Base-by-base conservation (phyloP, 2,888 invertebrate genomes). In the Phrixothrix hirtus region DNA sequence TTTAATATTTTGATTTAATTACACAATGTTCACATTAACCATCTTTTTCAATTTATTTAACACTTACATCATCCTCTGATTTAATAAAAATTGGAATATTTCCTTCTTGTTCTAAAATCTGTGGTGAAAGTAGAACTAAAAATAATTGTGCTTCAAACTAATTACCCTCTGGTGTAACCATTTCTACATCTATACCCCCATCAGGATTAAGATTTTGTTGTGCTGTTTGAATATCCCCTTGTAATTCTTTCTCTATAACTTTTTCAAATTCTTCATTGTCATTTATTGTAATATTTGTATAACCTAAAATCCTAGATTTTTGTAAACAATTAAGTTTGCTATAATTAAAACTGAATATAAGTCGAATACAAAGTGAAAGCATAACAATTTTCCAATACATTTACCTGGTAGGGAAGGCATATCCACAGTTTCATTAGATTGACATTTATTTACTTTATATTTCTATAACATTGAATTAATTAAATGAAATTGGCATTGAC, bases 141-240 rank as follows among this genome's bases (percentile, higher is more conserved):
- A 27, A 14, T 16, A 14, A 34, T 4, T n/a, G 25, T 7, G 7
- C 5, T 15, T 15, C 4, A n/a, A 25, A 21, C 27, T 32, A 6
- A 16, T 52, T 55, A 65, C 67, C 64, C 27, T 64, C 53, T 21
- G 65, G 66, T 21, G 49, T 49, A 6, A 54, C 58, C 61, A 65
- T 48, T n/a, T 66, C 61, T n/a, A 21, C 7, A 7, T 21, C 21
- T 21, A 21, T 5, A 21, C n/a, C n/a, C n/a, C n/a, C n/a, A n/a
- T n/a, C n/a, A n/a, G n/a, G n/a, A n/a, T n/a, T n/a, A n/a, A n/a
- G n/a, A n/a, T n/a, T n/a, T n/a, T n/a, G n/a, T n/a, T n/a, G n/a
- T n/a, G n/a, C n/a, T n/a, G n/a, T n/a, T n/a, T n/a, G n/a, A n/a
- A n/a, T n/a, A n/a, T n/a, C n/a, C n/a, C n/a, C n/a, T n/a, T n/a